A percentile compares a stretch with the other conserved stretches of the same genome.
These are phyloP conservation scores for Gymnodraco acuticeps DNA, from an alignment of 2,797 vertebrate species.

Conservation along the genomic window DNA sequence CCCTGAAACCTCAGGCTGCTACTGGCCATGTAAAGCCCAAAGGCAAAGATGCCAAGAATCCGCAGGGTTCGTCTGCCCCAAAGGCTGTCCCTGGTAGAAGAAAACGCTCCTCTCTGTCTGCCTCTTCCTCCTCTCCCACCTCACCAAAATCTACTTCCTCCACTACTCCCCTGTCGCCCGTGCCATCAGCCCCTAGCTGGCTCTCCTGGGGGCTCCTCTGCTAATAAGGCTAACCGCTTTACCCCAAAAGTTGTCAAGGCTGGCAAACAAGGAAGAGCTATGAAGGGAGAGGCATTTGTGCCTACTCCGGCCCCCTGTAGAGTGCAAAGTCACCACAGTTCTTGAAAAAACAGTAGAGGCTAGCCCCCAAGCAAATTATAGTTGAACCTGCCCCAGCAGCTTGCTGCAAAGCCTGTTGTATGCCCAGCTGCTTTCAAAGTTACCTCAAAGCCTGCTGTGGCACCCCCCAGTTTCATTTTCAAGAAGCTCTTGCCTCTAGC, in stretches of 20 bases:
- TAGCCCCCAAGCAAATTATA: constrained; percentile 21
- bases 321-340: constrained; percentile 39
- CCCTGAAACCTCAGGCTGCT: constrained; percentile 73
- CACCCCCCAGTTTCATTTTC: constrained; percentile 79
- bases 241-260: constrained; percentile 85
- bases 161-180: constrained; percentile 67
- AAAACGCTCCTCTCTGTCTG: constrained; percentile 84
- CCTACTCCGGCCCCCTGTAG: constrained; percentile 33
- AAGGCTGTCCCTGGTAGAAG: constrained; percentile 84
- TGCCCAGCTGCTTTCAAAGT: constrained; percentile 77
- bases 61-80: constrained; percentile 78
- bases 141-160: constrained; percentile 82
- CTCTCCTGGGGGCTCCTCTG: constrained; percentile 48
- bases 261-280: constrained; percentile 84
- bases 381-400: constrained; percentile 30
- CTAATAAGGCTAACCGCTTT: constrained; percentile 57
- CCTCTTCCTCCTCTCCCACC: constrained; percentile 82
- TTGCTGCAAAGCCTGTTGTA: constrained; percentile 48
- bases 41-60: constrained; percentile 85
- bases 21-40: constrained; percentile 79
- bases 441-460: constrained; percentile 72
- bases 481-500: constrained; percentile 66
- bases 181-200: constrained; percentile 76
- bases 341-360: constrained; percentile 41
- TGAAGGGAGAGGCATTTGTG: constrained; percentile 78